Percentiles rank a stretch among this genome's conserved stretches.
Conservation (phyloP, 1,140 invertebrate species). For the Bombus polaris region DNA sequence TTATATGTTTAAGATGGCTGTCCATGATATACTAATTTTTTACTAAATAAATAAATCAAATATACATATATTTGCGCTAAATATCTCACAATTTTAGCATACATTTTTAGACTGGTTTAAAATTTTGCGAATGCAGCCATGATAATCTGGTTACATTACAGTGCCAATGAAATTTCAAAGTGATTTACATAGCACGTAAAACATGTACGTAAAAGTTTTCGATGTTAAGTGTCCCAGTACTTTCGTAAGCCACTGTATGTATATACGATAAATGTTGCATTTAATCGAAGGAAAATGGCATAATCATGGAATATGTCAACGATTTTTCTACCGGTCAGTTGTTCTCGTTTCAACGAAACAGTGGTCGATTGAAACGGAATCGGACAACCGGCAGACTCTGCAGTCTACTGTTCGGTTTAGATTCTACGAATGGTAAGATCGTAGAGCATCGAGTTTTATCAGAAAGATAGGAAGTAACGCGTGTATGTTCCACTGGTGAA, state of each 20-base stretch:
- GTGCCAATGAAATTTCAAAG: neutral
- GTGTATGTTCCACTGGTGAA: neutral
- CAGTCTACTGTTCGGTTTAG: too few relatives aligned
- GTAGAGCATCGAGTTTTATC: neutral
- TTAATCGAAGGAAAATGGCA: too few relatives aligned
- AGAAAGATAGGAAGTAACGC: neutral
- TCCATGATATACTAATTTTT: too few relatives aligned
- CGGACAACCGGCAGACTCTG: too few relatives aligned
- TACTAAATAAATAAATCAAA: too few relatives aligned
- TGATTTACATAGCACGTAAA: neutral
- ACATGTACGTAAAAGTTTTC: neutral
- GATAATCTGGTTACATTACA: neutral
- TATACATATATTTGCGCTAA: too few relatives aligned
- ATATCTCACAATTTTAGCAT: too few relatives aligned
- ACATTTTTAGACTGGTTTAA: too few relatives aligned
- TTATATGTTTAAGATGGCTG: too few relatives aligned
- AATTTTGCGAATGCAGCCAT: neutral
- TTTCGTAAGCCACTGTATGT: neutral
- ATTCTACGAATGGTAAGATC: neutral
- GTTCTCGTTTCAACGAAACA: neutral
- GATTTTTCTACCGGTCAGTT: neutral
- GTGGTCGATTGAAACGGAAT: too few relatives aligned
- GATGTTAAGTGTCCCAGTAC: neutral
- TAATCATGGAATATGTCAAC: neutral
- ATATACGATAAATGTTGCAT: too few relatives aligned